Conservation (phyloP, 2,888 invertebrate genomes). For the Tenthredo distinguenda region DNA sequence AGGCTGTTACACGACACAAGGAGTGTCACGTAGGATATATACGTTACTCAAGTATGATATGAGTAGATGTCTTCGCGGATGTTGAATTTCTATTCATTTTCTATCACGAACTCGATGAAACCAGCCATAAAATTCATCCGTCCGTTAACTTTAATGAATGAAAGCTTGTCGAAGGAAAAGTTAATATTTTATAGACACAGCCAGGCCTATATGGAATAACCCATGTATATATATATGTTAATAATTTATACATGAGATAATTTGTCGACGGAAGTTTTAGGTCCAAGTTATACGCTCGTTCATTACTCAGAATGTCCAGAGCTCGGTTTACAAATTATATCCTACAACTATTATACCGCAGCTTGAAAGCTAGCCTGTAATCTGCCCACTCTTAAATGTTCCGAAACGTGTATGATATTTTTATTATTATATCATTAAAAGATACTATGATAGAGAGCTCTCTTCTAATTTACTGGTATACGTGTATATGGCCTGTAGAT, state of each 20-base stretch:
- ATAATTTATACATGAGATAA: constrained; percentile 22
- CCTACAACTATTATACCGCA: neutral
- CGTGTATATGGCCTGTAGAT: neutral
- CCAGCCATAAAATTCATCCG: neutral
- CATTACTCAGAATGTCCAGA: constrained; percentile 39
- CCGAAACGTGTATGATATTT: constrained; percentile 10
- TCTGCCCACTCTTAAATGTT: constrained; percentile 33
- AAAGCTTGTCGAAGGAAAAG: neutral
- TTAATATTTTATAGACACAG: neutral
- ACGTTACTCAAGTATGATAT: neutral
- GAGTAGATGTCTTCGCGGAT: neutral
- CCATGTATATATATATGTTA: neutral
- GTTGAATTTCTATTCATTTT: neutral
- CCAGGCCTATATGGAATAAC: neutral
- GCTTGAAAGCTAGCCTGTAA: neutral
- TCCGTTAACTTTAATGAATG: neutral
- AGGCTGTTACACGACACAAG: neutral
- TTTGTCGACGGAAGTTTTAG: constrained; percentile 42
- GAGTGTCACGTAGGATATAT: neutral
- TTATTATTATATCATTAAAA: constrained; percentile 23
- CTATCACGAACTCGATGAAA: neutral
- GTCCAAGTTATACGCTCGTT: constrained; percentile 14
- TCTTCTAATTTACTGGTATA: neutral
- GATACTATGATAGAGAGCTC: neutral
- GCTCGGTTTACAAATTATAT: constrained; percentile 16